These are phyloP conservation scores for Nannoperca australis DNA, from an alignment of 2,797 vertebrate species.

Conservation along the genomic window DNA sequence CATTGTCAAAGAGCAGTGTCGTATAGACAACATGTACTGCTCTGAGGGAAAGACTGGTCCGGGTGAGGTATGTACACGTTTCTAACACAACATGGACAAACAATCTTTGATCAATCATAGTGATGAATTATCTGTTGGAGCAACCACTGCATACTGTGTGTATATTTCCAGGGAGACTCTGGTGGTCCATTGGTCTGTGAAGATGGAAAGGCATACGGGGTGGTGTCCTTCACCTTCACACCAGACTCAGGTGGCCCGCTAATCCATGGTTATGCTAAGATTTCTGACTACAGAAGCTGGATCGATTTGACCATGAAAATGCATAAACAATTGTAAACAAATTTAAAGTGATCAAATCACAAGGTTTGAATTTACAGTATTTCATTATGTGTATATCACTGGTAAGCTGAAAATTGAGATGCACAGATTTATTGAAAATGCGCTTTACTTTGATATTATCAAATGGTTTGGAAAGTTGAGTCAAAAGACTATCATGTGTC, in stretches of 20 bases:
- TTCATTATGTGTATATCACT: not conserved
- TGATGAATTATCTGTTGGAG: not conserved
- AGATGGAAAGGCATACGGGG: constrained; percentile 61
- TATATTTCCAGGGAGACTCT: constrained; percentile 75
- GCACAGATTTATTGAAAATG: not conserved
- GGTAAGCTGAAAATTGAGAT: not conserved
- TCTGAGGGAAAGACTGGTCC: constrained; percentile 27
- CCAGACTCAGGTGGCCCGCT: accelerated
- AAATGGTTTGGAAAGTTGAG: not conserved
- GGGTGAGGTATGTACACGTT: not conserved
- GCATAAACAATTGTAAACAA: too few relatives aligned
- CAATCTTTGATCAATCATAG: not conserved
- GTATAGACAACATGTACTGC: constrained; percentile 4
- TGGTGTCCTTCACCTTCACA: constrained; percentile 55
- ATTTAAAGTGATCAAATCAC: not conserved
- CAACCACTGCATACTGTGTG: not conserved
- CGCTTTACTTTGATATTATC: not conserved
- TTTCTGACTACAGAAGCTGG: constrained; percentile 65
- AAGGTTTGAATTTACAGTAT: not conserved
- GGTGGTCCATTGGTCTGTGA: constrained; percentile 82
- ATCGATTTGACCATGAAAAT: constrained; percentile 35
- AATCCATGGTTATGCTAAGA: constrained; percentile 63
- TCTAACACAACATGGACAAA: not conserved
- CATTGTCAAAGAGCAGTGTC: accelerated
- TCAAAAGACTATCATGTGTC: not conserved